A percentile compares a stretch with the other conserved stretches of the same genome.
Evolutionary conservation across 2,113 vertebrate genomes (phyloP).

Genomic region (Sylvietta virens): DNA sequence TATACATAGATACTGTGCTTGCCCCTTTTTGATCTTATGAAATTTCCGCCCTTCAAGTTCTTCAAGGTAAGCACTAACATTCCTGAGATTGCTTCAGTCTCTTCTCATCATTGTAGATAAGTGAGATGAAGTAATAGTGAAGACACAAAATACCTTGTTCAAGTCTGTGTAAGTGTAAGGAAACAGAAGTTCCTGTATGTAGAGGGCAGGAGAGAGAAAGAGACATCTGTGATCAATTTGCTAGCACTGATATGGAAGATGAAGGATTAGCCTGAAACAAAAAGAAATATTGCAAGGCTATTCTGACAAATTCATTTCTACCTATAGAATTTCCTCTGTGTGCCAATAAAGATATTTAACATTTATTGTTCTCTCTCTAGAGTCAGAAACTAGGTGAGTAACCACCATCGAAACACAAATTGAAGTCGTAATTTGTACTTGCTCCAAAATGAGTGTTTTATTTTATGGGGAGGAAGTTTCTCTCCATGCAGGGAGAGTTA

Average conservation of each 20-base stretch:
- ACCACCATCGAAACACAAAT: not conserved
- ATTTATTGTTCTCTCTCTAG: not conserved
- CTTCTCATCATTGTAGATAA: not conserved
- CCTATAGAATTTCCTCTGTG: not conserved
- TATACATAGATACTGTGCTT: not conserved
- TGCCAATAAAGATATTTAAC: not conserved
- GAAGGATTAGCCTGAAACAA: not conserved
- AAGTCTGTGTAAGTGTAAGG: not conserved
- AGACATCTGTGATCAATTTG: not conserved
- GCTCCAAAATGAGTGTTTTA: not conserved
- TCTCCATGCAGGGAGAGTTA: slow-evolving; percentile 21
- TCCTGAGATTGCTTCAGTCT: slow-evolving; percentile 33
- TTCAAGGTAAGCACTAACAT: slow-evolving; percentile 28
- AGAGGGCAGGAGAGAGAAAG: not conserved
- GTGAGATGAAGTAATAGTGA: slow-evolving; percentile 18
- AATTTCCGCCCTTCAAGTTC: slow-evolving; percentile 16
- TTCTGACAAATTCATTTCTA: not conserved
- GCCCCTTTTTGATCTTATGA: slow-evolving; percentile 5
- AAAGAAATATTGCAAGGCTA: not conserved
- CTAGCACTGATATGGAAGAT: not conserved
- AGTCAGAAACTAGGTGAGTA: slow-evolving; percentile 4
- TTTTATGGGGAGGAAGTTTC: slow-evolving; percentile 36
- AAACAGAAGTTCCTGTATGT: not conserved
- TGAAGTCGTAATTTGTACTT: not conserved
- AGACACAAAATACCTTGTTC: not conserved